phyloP scores from a whole-genome alignment of 1,140 invertebrate genomes.

The Scaptomyza graminum region DNA sequence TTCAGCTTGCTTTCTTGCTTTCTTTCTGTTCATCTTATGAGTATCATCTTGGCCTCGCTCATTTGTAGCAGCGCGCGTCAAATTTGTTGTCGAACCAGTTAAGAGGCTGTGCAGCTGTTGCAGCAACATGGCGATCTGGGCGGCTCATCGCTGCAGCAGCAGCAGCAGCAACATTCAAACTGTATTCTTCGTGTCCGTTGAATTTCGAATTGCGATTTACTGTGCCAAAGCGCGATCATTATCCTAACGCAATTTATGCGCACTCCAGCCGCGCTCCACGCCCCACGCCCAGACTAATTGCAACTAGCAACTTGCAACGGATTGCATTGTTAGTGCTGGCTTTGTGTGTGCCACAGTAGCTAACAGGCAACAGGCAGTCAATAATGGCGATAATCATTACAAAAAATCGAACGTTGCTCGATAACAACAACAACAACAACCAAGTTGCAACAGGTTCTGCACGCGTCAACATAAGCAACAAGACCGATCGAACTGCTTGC shows the following conservation, averaged over 20 bases:
- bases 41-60: conserved; percentile 42
- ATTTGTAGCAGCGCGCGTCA: conserved; percentile 75
- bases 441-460: conserved; percentile 59
- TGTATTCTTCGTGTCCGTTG: conserved; percentile 40
- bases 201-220: conserved; percentile 71
- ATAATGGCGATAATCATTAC: conserved; percentile 75
- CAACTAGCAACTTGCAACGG: conserved; percentile 51
- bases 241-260: conserved; percentile 83
- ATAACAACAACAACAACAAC: conserved; percentile 30
- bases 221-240: conserved; percentile 82
- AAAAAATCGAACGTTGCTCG: conserved; percentile 59
- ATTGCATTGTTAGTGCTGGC: conserved; percentile 52
- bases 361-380: conserved; percentile 50
- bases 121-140: conserved; percentile 26
- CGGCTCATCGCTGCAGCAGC: conserved; percentile 15
- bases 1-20: conserved; percentile 40
- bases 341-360: conserved; percentile 49
- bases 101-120: conserved; percentile 24
- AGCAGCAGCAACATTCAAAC: conserved; percentile 54
- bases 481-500: conserved; percentile 30
- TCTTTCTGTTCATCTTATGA: conserved; percentile 35
- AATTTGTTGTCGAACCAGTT: conserved; percentile 81
- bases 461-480: conserved; percentile 50
- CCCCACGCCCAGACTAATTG: conserved; percentile 78
- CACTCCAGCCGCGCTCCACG: conserved; percentile 67